Evolutionary conservation across 2,113 vertebrate genomes (phyloP), one percentile per base, ranked within the genome.

Genomic region (Callopanchax toddi): DNA sequence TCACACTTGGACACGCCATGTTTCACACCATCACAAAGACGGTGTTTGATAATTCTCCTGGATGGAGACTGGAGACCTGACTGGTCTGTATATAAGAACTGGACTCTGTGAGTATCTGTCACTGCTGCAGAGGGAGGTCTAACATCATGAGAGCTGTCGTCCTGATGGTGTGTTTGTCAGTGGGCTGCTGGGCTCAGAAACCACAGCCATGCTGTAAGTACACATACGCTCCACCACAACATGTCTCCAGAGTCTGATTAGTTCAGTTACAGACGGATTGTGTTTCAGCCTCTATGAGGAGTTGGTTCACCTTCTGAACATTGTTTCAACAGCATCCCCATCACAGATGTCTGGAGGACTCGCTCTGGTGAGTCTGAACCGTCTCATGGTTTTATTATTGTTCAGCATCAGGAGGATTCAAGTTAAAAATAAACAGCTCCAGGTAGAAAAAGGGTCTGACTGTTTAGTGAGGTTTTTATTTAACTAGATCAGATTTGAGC

Each of bases 161-260:
- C 61, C 44, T 87, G 71, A 37, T 86, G 2, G 64, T 40, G 44
- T 61, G 76, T 52, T 56, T 89, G 63, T 60, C 76, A 3, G 45
- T 8, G 40, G 22, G 52, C 54, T 81, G 78, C 52, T 55, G 80
- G 0, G 81, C 85, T 46, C 87, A 86, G 23, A 82, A 1, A 39
- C 89, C 90, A 11, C 45, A 36, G 8, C 71, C 16, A 32, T 92
- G 91, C 85, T 60, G 90, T 91, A 49, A 90, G 90, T 88, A 79
- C 55, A 1, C 37, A 20, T 0, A 52, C 6, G 3, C 6, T 26
- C 26, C 3, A 4, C 26, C 26, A 26, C 3, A n/a, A n/a, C n/a
- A n/a, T n/a, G 6, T 32, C 29, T 32, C 5, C 29, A 32, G 6
- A 32, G 29, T 6, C 10, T 32, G 29, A 8, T 7, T 32, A 32